Base-by-base conservation (phyloP, 1,140 invertebrate genomes). In the Palaemon carinicauda region DNA sequence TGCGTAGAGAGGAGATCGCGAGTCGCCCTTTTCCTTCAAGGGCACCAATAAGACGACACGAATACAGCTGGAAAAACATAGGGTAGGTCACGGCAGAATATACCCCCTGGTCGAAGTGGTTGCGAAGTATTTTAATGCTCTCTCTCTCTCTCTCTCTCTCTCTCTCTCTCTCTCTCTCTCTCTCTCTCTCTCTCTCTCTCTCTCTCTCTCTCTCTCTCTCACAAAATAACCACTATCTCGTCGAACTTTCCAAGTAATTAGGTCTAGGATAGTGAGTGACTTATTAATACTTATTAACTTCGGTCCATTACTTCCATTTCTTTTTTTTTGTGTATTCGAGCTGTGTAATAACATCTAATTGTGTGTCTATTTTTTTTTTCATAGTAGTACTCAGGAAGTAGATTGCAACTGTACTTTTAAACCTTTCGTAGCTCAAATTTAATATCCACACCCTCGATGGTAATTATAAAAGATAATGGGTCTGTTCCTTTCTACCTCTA, bases 31-130 rank as follows among this genome's bases (percentile, higher is more conserved):
- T 80, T 73, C 83, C 77, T 86, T 71, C 83, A 86, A 27, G 24
- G 83, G 77, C 77, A 33, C 69, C 83, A 80, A 80, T 86, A 78
- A 86, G 50, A 86, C 60, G 15, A 60, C 83, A 80, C 53, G 83
- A 41, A 53, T 14, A 51, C 83, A 86, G n/a, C 50, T 86, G 33
- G 83, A 86, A 78, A 79, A 73, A 41, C 83, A 86, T 54, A 86
- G 83, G 83, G 83, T 86, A 86, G 83, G 83, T 86, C 31, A 56
- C 29, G 41, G 12, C 41, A 41, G 41, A 41, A 12, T 41, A 41
- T 41, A 41, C 41, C 41, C n/a, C 41, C 41, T 41, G 41, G 41
- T 41, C 41, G 41, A 41, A 41, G 41, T 41, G 31, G 15, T 77
- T 12, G 50, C 27, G 19, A 53, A 41, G n/a, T 77, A 51, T 21